These are phyloP conservation scores for Digitonthophagus gazella DNA, from an alignment of 2,888 invertebrate genomes.

Conservation along the genomic window DNA sequence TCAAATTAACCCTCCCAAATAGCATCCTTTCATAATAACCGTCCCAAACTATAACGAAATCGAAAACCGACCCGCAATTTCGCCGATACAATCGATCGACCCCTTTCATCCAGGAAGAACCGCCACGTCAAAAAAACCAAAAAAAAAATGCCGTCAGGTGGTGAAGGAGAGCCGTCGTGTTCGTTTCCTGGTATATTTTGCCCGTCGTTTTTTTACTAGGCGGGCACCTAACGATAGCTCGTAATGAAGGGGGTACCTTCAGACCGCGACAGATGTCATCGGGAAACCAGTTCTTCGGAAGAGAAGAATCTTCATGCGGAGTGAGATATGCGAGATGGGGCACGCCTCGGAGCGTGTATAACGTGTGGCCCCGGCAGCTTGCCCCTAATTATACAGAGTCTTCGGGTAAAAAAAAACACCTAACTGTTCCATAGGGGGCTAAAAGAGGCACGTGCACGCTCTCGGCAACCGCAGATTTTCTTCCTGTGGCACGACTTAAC, in stretches of 20 bases:
- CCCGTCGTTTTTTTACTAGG: not conserved
- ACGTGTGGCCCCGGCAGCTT: slow-evolving; percentile 10
- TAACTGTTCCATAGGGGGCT: slow-evolving; percentile 16
- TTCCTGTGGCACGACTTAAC: not conserved
- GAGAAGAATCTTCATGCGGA: not conserved
- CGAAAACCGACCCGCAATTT: not conserved
- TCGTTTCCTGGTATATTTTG: slow-evolving; percentile 7
- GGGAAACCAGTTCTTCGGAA: slow-evolving; percentile 9
- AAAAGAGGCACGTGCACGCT: slow-evolving; percentile 4
- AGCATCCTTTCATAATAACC: not conserved
- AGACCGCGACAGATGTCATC: slow-evolving; percentile 11
- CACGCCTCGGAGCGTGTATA: slow-evolving; percentile 6
- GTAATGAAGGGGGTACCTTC: not conserved
- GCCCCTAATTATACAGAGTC: slow-evolving; percentile 14
- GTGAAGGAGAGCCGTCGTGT: not conserved
- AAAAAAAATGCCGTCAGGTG: slow-evolving; percentile 3
- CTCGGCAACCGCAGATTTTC: slow-evolving; percentile 12
- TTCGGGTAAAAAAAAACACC: not conserved
- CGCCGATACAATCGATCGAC: not conserved
- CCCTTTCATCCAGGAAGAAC: not conserved
- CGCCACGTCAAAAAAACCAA: not conserved
- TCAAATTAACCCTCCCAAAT: not conserved
- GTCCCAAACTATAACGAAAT: not conserved
- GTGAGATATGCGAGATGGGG: not conserved
- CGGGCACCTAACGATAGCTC: not conserved